Evolutionary conservation across 2,888 invertebrate species (phyloP).

Genomic region (Salpingus planirostris): DNA sequence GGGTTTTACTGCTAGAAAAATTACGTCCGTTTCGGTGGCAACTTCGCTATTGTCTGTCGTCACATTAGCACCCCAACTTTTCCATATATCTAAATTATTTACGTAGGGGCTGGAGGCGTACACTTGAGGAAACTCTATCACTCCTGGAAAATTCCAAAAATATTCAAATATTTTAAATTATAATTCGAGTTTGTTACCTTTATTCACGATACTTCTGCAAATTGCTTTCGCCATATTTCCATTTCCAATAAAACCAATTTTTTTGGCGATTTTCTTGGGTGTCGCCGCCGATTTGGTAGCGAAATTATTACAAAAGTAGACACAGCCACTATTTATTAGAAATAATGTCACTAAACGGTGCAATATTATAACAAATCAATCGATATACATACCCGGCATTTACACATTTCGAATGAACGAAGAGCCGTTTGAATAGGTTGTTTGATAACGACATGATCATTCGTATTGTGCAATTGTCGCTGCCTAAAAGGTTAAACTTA

Average conservation of each 20-base stretch:
- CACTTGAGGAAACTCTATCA: conserved; percentile 55
- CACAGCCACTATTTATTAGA: too few relatives aligned
- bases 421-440: too few relatives aligned
- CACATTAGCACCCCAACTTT: conserved; percentile 49
- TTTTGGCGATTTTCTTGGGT: conserved; percentile 29
- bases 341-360: too few relatives aligned
- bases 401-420: too few relatives aligned
- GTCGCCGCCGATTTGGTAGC: too few relatives aligned
- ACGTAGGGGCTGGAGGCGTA: conserved; percentile 66
- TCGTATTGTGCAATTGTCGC: too few relatives aligned
- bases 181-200: conserved; percentile 43
- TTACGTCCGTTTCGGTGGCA: conserved; percentile 54
- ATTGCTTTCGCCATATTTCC: conserved; percentile 88
- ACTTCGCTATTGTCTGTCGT: conserved; percentile 61
- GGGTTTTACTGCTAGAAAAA: conserved; percentile 86
- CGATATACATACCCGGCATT: too few relatives aligned
- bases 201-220: conserved; percentile 59
- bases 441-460: too few relatives aligned
- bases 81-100: conserved; percentile 58
- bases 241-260: conserved; percentile 77
- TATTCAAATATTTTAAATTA: not conserved
- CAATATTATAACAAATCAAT: too few relatives aligned
- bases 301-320: too few relatives aligned
- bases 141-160: conserved; percentile 47
- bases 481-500: too few relatives aligned